phyloP scores from a whole-genome alignment of 2,797 vertebrate species.

The Pangasius djambal region DNA sequence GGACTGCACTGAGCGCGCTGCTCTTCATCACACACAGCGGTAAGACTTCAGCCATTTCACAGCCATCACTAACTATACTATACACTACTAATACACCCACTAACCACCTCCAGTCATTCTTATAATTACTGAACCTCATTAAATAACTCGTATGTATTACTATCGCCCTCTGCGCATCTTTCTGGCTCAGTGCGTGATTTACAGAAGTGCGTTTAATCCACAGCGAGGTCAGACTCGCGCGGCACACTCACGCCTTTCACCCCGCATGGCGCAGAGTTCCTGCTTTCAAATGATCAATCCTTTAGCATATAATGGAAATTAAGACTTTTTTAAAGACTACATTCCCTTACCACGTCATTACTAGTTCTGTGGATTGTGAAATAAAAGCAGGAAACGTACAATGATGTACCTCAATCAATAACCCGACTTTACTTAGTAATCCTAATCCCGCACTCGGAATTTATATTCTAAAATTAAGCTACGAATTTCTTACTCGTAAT shows the following conservation, averaged over 20 bases:
- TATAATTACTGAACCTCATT: too few relatives aligned
- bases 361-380: not conserved
- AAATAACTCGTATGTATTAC: too few relatives aligned
- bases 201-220: not conserved
- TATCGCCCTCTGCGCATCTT: not conserved
- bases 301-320: not conserved
- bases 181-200: not conserved
- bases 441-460: not conserved
- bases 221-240: not conserved
- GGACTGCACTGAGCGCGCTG: slow-evolving; percentile 60
- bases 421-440: not conserved
- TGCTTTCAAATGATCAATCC: too few relatives aligned
- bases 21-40: slow-evolving; percentile 68
- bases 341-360: not conserved
- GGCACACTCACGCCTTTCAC: not conserved
- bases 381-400: not conserved
- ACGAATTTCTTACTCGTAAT: not conserved
- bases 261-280: not conserved
- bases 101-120: not conserved
- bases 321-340: not conserved
- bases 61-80: not conserved
- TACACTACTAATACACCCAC: too few relatives aligned
- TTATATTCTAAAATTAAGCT: not conserved
- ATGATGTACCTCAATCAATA: not conserved
- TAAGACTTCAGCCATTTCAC: slow-evolving; percentile 56